These are phyloP conservation scores for Eretmocerus hayati DNA, from an alignment of 2,888 invertebrate genomes.

Conservation along the genomic window DNA sequence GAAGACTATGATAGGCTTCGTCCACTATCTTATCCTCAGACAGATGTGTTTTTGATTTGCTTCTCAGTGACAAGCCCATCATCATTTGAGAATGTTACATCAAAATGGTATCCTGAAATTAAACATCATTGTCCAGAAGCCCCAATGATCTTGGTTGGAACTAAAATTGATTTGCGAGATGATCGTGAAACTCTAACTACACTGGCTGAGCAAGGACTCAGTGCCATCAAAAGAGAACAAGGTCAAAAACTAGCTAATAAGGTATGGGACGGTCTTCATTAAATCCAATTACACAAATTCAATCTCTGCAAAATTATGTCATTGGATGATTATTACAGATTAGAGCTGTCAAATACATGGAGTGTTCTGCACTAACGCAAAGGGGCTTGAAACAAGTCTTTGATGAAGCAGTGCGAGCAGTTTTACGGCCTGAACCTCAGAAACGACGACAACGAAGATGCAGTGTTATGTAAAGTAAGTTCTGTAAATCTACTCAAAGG, in stretches of 20 bases:
- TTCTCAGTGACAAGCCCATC: constrained; percentile 99
- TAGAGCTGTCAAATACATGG: constrained; percentile 97
- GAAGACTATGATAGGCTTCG: constrained; percentile 95
- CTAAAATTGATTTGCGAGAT: constrained; percentile 97
- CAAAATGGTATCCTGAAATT: constrained; percentile 99
- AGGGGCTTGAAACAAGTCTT: constrained; percentile 97
- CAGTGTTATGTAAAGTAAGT: constrained; percentile 29
- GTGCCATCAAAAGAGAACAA: constrained; percentile 94
- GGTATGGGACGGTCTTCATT: constrained; percentile 31
- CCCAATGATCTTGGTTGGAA: constrained; percentile 96
- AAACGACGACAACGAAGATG: constrained; percentile 92
- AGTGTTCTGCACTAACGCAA: constrained; percentile 98
- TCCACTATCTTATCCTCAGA: constrained; percentile 96
- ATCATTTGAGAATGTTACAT: constrained; percentile 98
- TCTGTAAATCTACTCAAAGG: constrained; percentile 7
- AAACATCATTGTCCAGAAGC: constrained; percentile 99
- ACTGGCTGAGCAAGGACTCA: constrained; percentile 87
- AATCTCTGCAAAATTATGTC: background rate
- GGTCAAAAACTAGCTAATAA: constrained; percentile 98
- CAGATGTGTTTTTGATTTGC: constrained; percentile 98
- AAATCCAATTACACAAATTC: too few relatives aligned
- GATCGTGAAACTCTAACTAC: constrained; percentile 91
- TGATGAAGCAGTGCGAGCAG: constrained; percentile 96
- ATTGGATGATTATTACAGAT: constrained; percentile 50
- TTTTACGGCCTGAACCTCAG: constrained; percentile 92